A percentile compares a stretch with the other conserved stretches of the same genome.
phyloP scores from a whole-genome alignment of 2,888 invertebrate genomes.

The Zygogramma bicolorata region DNA sequence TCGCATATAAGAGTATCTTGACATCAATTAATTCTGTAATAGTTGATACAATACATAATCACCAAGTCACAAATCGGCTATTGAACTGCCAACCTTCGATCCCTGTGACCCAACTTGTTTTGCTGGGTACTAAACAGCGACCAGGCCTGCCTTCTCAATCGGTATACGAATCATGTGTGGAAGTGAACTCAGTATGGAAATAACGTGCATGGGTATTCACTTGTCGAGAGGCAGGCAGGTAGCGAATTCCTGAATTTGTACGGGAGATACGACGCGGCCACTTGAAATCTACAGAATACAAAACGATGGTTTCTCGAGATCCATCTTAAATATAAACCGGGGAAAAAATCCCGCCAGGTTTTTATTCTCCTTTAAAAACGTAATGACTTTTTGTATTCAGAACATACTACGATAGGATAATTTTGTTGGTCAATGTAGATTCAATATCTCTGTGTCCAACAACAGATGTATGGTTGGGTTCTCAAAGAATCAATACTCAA shows the following conservation, averaged over 20 bases:
- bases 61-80: slow-evolving; percentile 44
- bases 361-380: too few relatives aligned
- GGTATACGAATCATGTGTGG: slow-evolving; percentile 9
- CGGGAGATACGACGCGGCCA: neutral
- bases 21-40: slow-evolving; percentile 51
- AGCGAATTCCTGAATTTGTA: slow-evolving; percentile 7
- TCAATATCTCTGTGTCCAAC: too few relatives aligned
- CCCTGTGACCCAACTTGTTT: slow-evolving; percentile 47
- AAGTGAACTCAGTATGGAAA: slow-evolving; percentile 5
- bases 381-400: too few relatives aligned
- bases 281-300: neutral
- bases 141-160: slow-evolving; percentile 6
- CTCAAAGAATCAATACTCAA: too few relatives aligned
- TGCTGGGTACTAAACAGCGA: slow-evolving; percentile 29
- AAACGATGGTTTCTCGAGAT: neutral
- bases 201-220: slow-evolving; percentile 11
- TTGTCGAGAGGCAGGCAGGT: neutral
- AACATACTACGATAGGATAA: too few relatives aligned
- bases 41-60: slow-evolving; percentile 45
- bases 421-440: too few relatives aligned
- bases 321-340: neutral
- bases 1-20: slow-evolving; percentile 22
- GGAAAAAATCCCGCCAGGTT: neutral
- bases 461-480: too few relatives aligned
- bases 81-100: slow-evolving; percentile 53